These are phyloP conservation scores for Pachymerium ferrugineum DNA, from an alignment of 2,888 invertebrate genomes.

Conservation along the genomic window DNA sequence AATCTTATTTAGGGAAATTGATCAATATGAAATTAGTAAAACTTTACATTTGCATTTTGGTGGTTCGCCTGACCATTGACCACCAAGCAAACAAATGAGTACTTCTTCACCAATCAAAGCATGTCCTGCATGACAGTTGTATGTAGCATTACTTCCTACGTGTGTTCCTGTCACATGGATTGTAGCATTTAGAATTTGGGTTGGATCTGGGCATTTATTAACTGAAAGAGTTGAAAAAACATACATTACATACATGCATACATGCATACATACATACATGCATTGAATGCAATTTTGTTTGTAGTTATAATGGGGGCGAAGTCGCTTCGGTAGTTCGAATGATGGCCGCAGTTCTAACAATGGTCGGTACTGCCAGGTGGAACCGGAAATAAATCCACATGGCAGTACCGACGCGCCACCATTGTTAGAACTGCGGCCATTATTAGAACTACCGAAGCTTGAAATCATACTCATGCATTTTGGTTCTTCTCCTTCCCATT, in stretches of 20 bases:
- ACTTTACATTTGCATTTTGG: slow-evolving; percentile 68
- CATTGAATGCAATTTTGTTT: too few species aligned
- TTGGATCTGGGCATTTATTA: slow-evolving; percentile 67
- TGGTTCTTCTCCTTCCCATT: slow-evolving; percentile 41
- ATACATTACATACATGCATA: background rate
- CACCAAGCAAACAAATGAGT: slow-evolving; percentile 76
- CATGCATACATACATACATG: too few species aligned
- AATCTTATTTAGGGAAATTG: background rate
- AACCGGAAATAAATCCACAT: too few species aligned
- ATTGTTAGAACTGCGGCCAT: too few species aligned
- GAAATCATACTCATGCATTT: slow-evolving; percentile 40
- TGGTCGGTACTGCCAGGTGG: too few species aligned
- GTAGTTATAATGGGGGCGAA: too few species aligned
- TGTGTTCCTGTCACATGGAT: slow-evolving; percentile 66
- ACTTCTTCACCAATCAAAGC: slow-evolving; percentile 75
- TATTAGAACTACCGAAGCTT: background rate
- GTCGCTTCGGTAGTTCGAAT: too few species aligned
- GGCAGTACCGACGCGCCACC: too few species aligned
- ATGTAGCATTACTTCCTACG: slow-evolving; percentile 73
- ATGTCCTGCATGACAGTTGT: slow-evolving; percentile 75
- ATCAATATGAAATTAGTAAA: background rate
- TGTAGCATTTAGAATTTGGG: slow-evolving; percentile 67
- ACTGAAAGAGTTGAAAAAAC: slow-evolving; percentile 33
- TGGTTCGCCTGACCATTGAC: slow-evolving; percentile 67
- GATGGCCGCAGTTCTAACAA: too few species aligned